Evolutionary conservation across 1,140 invertebrate genomes (phyloP).

Genomic region (Hestina assimilis): DNA sequence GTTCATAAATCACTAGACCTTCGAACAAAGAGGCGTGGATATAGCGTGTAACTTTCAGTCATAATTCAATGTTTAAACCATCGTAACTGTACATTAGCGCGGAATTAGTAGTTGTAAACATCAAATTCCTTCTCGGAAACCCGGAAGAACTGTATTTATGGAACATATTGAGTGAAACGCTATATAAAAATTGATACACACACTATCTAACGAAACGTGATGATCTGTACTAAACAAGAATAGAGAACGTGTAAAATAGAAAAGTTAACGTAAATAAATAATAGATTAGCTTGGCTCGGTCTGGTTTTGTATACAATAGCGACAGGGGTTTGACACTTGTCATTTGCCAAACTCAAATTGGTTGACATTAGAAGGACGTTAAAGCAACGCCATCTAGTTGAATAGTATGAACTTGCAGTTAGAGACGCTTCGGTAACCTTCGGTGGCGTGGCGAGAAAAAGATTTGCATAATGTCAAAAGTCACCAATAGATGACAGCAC

Average conservation of each 20-base stretch:
- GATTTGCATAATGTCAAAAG: conserved; percentile 46
- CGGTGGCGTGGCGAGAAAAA: conserved; percentile 14
- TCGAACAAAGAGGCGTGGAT: conserved; percentile 34
- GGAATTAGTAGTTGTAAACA: conserved; percentile 45
- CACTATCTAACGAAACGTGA: conserved; percentile 52
- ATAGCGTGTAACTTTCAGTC: conserved; percentile 25
- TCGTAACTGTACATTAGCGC: conserved; percentile 20
- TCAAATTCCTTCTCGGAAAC: conserved; percentile 53
- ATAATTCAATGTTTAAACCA: conserved; percentile 22
- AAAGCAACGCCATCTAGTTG: conserved; percentile 51
- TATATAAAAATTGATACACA: conserved; percentile 44
- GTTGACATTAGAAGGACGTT: conserved; percentile 39
- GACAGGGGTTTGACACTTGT: conserved; percentile 52
- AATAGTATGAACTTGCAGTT: not conserved
- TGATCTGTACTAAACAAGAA: conserved; percentile 36
- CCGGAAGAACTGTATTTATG: conserved; percentile 57
- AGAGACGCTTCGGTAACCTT: not conserved
- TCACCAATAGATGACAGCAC: conserved; percentile 46
- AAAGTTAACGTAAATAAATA: conserved; percentile 72
- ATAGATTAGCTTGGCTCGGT: conserved; percentile 72
- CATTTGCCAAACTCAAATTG: conserved; percentile 34
- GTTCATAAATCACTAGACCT: conserved; percentile 41
- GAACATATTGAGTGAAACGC: conserved; percentile 63
- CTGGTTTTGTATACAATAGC: conserved; percentile 69
- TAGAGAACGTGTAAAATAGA: conserved; percentile 54